Percentiles rank a stretch among this genome's conserved stretches.
phyloP scores from a whole-genome alignment of 2,113 vertebrate species.

The Clinocottus analis region DNA sequence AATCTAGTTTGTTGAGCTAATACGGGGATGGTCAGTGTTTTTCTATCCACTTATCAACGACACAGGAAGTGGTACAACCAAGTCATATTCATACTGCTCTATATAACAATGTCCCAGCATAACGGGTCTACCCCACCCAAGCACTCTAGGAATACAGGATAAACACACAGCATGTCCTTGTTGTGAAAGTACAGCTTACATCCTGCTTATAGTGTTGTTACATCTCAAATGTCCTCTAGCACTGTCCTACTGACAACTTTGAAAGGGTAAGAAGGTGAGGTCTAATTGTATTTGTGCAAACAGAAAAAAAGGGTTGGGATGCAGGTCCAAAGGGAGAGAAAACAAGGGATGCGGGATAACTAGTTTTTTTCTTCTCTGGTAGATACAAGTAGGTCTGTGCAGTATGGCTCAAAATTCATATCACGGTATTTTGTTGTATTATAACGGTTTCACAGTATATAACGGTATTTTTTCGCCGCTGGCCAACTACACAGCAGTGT shows the following conservation, averaged over 20 bases:
- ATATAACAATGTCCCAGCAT: not conserved
- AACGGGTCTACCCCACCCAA: not conserved
- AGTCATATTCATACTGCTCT: not conserved
- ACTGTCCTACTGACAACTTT: not conserved
- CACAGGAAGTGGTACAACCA: not conserved
- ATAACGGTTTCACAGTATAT: too few relatives aligned
- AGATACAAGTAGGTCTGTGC: too few relatives aligned
- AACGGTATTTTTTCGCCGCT: too few relatives aligned
- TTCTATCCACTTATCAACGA: not conserved
- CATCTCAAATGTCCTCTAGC: not conserved
- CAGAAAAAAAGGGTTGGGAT: not conserved
- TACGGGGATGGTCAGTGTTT: not conserved
- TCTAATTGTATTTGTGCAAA: not conserved
- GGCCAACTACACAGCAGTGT: too few relatives aligned
- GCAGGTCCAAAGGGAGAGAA: not conserved
- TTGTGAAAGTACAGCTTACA: not conserved
- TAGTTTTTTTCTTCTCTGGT: too few relatives aligned
- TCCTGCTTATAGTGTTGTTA: not conserved
- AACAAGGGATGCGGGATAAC: not conserved
- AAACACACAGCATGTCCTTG: not conserved
- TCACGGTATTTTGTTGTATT: too few relatives aligned
- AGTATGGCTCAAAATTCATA: too few relatives aligned
- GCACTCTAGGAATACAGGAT: not conserved
- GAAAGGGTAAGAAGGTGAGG: not conserved
- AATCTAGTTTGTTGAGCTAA: slow-evolving; percentile 1